A percentile compares a stretch with the other conserved stretches of the same genome.
phyloP scores from a whole-genome alignment of 2,113 vertebrate genomes.

The Ptilorrhoa leucosticta region DNA sequence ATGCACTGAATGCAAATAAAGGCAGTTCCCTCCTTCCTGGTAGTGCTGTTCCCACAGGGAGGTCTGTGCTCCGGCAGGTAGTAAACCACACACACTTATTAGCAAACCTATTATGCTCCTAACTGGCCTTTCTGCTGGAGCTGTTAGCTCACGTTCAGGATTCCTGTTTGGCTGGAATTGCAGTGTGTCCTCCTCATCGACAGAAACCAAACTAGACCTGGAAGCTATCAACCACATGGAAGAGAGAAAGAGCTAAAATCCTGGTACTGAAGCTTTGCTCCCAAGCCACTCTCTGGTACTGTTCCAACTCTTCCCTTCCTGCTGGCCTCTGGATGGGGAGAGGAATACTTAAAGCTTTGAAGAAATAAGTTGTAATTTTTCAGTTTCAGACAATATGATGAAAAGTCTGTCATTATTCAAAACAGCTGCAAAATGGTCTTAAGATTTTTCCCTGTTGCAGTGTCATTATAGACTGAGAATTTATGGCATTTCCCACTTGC shows the following conservation, averaged over 20 bases:
- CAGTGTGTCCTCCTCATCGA: neutral
- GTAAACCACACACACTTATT: slow-evolving; percentile 18
- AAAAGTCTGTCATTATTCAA: neutral
- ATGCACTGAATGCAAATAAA: slow-evolving; percentile 29
- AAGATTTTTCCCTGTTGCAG: neutral
- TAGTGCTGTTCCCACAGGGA: slow-evolving; percentile 9
- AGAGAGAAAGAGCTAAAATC: neutral
- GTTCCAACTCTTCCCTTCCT: neutral
- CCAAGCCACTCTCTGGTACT: neutral
- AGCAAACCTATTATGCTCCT: neutral
- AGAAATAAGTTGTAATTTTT: slow-evolving; percentile 5
- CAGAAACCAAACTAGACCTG: neutral
- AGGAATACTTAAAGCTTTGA: neutral
- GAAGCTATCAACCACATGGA: neutral
- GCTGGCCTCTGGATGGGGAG: neutral
- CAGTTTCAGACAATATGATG: neutral
- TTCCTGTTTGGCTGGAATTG: slow-evolving; percentile 37
- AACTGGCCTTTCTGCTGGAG: neutral
- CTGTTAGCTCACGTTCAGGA: slow-evolving; percentile 7
- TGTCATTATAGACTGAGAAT: neutral
- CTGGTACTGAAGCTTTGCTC: neutral
- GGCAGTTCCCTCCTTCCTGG: neutral
- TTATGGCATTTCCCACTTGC: neutral
- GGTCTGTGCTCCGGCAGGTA: neutral
- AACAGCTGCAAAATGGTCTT: neutral